Evolutionary conservation across 2,113 vertebrate species (phyloP).

Genomic region (Callithrix jacchus): DNA sequence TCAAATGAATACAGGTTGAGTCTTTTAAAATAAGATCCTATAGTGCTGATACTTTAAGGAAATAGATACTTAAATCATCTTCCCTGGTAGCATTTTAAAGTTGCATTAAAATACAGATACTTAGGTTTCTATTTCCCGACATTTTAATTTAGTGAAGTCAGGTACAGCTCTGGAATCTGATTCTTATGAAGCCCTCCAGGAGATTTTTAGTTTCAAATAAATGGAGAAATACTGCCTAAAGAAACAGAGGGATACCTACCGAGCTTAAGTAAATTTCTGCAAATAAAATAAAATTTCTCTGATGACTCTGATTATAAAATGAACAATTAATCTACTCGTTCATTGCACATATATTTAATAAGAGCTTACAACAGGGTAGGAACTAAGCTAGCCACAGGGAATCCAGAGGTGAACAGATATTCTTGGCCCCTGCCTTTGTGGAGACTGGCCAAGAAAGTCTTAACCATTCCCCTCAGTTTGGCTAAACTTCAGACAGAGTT

Average conservation of each 20-base stretch:
- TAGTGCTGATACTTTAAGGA: conserved; percentile 27
- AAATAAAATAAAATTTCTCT: conserved; percentile 3
- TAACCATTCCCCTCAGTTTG: background rate
- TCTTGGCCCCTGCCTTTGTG: background rate
- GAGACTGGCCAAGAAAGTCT: background rate
- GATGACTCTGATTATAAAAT: background rate
- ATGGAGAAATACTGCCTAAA: background rate
- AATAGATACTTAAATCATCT: background rate
- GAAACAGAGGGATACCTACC: background rate
- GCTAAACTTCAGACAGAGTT: background rate
- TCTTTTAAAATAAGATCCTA: background rate
- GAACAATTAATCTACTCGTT: background rate
- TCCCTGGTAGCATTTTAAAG: background rate
- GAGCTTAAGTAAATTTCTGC: background rate
- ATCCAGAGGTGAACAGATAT: background rate
- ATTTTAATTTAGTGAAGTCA: conserved; percentile 4
- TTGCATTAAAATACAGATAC: background rate
- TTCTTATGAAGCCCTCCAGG: background rate
- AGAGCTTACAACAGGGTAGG: background rate
- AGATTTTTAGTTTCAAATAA: background rate
- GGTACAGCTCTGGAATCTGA: background rate
- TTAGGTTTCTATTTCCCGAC: background rate
- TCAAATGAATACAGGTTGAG: background rate
- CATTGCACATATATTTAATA: background rate
- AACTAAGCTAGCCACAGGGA: background rate